phyloP scores from a whole-genome alignment of 2,888 invertebrate genomes.

The Drosophila atroscutellata region DNA sequence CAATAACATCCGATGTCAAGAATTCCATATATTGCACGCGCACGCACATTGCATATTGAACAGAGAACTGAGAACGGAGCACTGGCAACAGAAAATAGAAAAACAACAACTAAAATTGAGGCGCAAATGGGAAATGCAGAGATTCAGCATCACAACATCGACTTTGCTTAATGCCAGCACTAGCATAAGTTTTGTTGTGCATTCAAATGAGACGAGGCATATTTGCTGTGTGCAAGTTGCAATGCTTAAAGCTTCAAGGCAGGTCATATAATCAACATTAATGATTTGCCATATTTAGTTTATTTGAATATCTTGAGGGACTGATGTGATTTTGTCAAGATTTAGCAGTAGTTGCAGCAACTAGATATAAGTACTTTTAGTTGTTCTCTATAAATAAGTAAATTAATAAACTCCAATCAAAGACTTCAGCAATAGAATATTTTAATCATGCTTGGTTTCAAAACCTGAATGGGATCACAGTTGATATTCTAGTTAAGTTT shows the following conservation, averaged over 20 bases:
- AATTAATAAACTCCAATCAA: background rate
- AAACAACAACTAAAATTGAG: background rate
- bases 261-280: background rate
- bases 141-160: background rate
- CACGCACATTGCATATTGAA: conserved; percentile 21
- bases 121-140: conserved; percentile 10
- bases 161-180: background rate
- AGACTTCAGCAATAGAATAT: background rate
- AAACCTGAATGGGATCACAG: too few relatives aligned
- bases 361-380: background rate
- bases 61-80: conserved; percentile 3
- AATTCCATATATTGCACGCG: background rate
- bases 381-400: background rate
- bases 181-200: background rate
- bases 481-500: background rate
- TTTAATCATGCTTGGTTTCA: too few relatives aligned
- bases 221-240: background rate
- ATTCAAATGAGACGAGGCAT: background rate
- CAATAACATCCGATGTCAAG: conserved; percentile 1
- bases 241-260: background rate
- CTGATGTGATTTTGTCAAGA: background rate
- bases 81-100: background rate
- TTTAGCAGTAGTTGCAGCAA: background rate
- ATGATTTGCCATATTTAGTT: background rate
- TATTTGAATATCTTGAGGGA: background rate